A percentile compares a stretch with the other conserved stretches of the same genome.
Conservation (phyloP, 2,113 vertebrate genomes). For the Leucoraja erinaceus region DNA sequence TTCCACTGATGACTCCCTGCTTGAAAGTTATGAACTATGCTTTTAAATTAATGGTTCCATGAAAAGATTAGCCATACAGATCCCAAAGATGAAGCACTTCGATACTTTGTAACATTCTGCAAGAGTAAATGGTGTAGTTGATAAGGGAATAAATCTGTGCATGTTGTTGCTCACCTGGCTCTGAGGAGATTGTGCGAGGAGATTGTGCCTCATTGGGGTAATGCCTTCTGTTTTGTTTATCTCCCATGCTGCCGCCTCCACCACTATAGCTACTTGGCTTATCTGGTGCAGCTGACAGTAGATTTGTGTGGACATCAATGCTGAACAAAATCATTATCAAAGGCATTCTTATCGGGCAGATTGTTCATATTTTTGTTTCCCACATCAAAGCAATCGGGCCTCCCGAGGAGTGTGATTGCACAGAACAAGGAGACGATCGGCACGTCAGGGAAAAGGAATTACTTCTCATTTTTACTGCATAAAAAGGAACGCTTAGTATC, state of each 20-base stretch:
- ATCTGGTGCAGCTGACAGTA: constrained; percentile 42
- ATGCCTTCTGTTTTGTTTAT: constrained; percentile 19
- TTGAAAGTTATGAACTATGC: neutral
- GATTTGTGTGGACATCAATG: constrained; percentile 42
- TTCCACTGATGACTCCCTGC: too few species aligned
- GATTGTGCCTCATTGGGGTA: neutral
- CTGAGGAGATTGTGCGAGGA: neutral
- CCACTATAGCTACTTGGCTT: constrained; percentile 43
- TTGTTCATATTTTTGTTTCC: constrained; percentile 42
- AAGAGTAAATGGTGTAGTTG: constrained; percentile 36
- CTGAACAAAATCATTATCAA: constrained; percentile 53
- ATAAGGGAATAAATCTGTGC: constrained; percentile 41
- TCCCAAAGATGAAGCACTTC: constrained; percentile 1
- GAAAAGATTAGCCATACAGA: neutral
- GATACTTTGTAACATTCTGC: constrained; percentile 32
- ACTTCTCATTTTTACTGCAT: neutral
- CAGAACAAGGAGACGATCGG: constrained; percentile 48
- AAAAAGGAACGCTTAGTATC: neutral
- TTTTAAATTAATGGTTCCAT: neutral
- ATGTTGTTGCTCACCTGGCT: constrained; percentile 41
- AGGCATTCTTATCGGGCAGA: constrained; percentile 50
- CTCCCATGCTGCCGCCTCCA: constrained; percentile 33
- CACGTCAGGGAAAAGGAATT: constrained; percentile 38
- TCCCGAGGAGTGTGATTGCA: constrained; percentile 30
- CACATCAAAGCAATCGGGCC: constrained; percentile 45